A percentile compares a stretch with the other conserved stretches of the same genome.
Conservation (phyloP, 92 coral and sea anemone species). For the Epizoanthus ramosus region DNA sequence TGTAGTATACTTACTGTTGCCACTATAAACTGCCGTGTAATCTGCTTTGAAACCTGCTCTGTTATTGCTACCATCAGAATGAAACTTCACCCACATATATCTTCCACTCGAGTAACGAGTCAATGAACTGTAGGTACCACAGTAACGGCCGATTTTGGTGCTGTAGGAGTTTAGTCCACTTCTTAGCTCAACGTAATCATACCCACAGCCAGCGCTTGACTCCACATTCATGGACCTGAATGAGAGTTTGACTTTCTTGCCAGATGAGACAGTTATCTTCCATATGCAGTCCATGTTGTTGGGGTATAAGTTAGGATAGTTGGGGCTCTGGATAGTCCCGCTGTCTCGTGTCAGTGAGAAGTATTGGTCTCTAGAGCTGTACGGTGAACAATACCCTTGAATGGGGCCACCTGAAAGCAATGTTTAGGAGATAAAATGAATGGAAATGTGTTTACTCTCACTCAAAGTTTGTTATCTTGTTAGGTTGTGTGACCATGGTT, state of each 20-base stretch:
- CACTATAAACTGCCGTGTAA: not conserved
- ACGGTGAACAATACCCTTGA: no score
- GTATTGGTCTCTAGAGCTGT: no score
- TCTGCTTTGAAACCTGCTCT: not conserved
- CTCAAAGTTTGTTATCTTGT: no score
- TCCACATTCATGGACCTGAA: not conserved
- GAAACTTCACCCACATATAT: not conserved
- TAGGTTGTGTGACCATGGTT: no score
- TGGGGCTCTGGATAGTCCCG: constrained; percentile 17
- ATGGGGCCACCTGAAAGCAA: no score
- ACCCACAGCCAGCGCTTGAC: not conserved
- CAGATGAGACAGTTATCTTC: not conserved
- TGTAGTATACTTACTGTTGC: not conserved
- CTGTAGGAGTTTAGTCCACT: not conserved
- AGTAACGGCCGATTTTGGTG: not conserved
- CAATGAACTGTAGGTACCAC: not conserved
- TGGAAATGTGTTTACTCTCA: no score
- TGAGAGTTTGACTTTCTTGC: not conserved
- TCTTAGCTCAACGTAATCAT: constrained; percentile 4
- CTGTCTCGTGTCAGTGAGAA: not conserved
- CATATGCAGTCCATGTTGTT: not conserved
- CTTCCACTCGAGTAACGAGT: not conserved
- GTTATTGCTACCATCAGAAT: not conserved
- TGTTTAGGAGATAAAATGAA: no score
- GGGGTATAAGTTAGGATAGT: not conserved